A percentile compares a stretch with the other conserved stretches of the same genome.
These are phyloP conservation scores for Takifugu rubripes DNA, from an alignment of 2,797 vertebrate species.

Conservation along the genomic window DNA sequence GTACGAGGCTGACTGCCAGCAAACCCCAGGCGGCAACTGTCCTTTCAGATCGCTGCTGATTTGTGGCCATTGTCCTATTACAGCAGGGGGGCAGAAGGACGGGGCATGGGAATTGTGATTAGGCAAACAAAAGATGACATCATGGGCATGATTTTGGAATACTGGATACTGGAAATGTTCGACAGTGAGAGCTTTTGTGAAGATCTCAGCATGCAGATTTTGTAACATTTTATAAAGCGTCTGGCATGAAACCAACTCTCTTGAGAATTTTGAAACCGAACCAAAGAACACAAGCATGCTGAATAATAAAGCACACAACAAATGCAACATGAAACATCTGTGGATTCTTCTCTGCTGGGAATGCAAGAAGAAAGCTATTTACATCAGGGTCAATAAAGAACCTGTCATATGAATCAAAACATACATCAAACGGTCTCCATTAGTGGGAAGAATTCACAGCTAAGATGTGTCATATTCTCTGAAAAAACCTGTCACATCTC, in stretches of 20 bases:
- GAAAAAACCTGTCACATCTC: slow-evolving; percentile 16
- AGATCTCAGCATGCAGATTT: background rate
- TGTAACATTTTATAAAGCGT: background rate
- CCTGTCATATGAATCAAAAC: slow-evolving; percentile 33
- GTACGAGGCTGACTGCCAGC: slow-evolving; percentile 43
- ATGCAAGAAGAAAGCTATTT: slow-evolving; percentile 1
- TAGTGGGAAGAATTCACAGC: slow-evolving; percentile 36
- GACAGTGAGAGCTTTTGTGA: background rate
- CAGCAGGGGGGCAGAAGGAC: slow-evolving; percentile 39
- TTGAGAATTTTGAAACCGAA: background rate
- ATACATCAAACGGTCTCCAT: slow-evolving; percentile 37
- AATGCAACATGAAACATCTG: background rate
- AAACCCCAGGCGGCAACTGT: slow-evolving; percentile 50
- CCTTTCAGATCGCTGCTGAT: slow-evolving; percentile 59
- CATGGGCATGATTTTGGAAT: slow-evolving; percentile 54
- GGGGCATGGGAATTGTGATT: slow-evolving; percentile 34
- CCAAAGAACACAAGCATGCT: background rate
- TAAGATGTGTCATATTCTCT: slow-evolving; percentile 20
- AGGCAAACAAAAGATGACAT: slow-evolving; percentile 63
- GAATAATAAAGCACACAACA: background rate
- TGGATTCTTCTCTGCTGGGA: background rate
- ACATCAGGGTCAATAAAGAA: slow-evolving; percentile 19
- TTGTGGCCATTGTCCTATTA: slow-evolving; percentile 61
- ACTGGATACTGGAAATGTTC: slow-evolving; percentile 30
- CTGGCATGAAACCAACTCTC: background rate